Evolutionary conservation across 2,113 vertebrate genomes (phyloP).

Genomic region (Sander vitreus): DNA sequence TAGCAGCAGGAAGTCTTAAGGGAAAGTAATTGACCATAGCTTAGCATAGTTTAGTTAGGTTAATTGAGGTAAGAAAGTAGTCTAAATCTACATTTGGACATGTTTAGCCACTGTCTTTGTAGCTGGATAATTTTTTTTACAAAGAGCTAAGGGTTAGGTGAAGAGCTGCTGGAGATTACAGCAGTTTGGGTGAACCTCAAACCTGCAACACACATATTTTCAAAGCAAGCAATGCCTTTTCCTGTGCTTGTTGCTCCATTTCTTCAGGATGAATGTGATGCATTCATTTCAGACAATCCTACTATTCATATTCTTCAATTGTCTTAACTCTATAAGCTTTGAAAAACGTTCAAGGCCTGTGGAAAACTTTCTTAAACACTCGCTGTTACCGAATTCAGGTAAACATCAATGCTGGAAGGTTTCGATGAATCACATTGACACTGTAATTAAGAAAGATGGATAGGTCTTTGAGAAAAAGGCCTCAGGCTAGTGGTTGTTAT

Average conservation of each 20-base stretch:
- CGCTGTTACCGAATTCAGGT: neutral
- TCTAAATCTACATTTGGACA: conserved; percentile 3
- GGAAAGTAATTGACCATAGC: conserved; percentile 18
- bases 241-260: neutral
- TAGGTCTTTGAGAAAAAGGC: conserved; percentile 35
- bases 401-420: conserved; percentile 28
- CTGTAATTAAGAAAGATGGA: conserved; percentile 64
- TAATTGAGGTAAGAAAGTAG: neutral
- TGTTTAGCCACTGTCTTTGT: neutral
- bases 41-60: neutral
- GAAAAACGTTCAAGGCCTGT: conserved; percentile 4
- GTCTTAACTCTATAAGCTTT: conserved; percentile 1
- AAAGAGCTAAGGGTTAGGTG: neutral
- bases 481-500: conserved; percentile 49
- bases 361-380: conserved; percentile 4
- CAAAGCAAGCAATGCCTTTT: neutral
- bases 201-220: neutral
- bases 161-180: neutral
- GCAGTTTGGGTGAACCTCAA: neutral
- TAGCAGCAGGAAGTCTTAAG: conserved; percentile 8
- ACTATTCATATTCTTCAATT: neutral
- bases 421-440: conserved; percentile 71
- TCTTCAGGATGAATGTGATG: neutral
- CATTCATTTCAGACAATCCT: neutral
- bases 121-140: neutral